Base-by-base conservation (phyloP, 2,888 invertebrate species). In the Acholoe squamosa region DNA sequence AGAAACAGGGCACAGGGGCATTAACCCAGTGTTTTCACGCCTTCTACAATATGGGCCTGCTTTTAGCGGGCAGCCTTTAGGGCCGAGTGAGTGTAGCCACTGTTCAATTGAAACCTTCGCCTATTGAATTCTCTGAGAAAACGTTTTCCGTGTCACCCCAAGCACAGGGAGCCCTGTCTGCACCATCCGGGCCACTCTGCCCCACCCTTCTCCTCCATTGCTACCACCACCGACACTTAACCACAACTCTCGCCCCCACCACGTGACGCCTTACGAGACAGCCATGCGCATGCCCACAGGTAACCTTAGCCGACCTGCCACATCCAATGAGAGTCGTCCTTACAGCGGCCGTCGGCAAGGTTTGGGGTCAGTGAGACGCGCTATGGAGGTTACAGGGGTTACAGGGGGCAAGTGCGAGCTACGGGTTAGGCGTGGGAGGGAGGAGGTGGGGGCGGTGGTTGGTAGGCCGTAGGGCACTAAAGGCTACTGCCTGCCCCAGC, bases 181-280 rank as follows among this genome's bases (percentile, higher is more conserved):
- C 61, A 61, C 7, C 14, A 19, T 19, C 61, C 19, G 12, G n/a
- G 22, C 61, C 19, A n/a, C 19, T n/a, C 61, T 61, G 25, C 28
- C 71, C 71, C 14, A 1, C 67, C n/a, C 67, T 25, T 28, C 14
- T 28, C 71, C 71, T 0, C 14, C 71, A 22, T 16, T 3, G 5
- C 71, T 28, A 22, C 71, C 71, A 22, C 28, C 31, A 22, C 71
- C 28, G 7, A 61, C 61, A 22, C 71, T 28, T 3, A n/a, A n/a
- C n/a, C 71, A 22, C 14, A 25, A n/a, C 71, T 28, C 71, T 14
- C 71, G 5, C 28, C 31, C 61, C 71, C 71, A 71, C 28, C 71
- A 71, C 31, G 71, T 71, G 71, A 71, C 71, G 71, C 71, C 71
- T 71, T 28, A 71, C 71, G 71, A 71, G 71, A 71, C 71, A 71